These are phyloP conservation scores for Acropternis orthonyx DNA, from an alignment of 2,797 vertebrate species.

Conservation along the genomic window DNA sequence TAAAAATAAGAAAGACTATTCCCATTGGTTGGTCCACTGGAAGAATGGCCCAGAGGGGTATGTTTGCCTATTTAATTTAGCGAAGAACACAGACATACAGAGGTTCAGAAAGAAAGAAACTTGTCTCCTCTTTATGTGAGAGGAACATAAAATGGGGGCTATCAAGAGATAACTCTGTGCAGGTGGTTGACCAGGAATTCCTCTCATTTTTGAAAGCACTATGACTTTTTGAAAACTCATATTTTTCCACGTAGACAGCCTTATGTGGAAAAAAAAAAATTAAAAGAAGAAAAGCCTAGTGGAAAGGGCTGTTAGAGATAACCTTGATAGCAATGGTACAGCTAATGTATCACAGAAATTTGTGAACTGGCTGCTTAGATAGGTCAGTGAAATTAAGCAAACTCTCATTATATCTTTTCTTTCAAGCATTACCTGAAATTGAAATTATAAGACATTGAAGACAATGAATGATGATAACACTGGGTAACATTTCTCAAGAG, in stretches of 20 bases:
- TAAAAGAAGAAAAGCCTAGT: not conserved
- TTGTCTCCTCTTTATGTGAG: not conserved
- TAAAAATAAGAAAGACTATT: not conserved
- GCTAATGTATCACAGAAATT: not conserved
- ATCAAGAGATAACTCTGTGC: not conserved
- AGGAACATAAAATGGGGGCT: not conserved
- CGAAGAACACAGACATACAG: not conserved
- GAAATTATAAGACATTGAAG: not conserved
- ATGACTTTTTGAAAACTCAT: not conserved
- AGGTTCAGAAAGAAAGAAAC: not conserved
- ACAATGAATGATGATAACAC: not conserved
- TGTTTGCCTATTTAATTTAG: not conserved
- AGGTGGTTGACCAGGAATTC: not conserved
- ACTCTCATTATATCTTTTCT: not conserved
- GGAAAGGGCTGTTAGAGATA: not conserved
- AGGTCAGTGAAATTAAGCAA: slow-evolving; percentile 8
- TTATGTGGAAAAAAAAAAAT: not conserved
- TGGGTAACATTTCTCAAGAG: not conserved
- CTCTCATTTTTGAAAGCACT: not conserved
- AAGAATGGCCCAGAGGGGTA: not conserved
- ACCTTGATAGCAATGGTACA: not conserved
- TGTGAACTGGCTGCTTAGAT: not conserved
- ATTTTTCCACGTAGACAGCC: not conserved
- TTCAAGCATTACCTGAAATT: not conserved
- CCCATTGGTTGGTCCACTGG: not conserved